These are phyloP conservation scores for Ophioninae sp. DNA, from an alignment of 2,888 invertebrate genomes.

Conservation along the genomic window DNA sequence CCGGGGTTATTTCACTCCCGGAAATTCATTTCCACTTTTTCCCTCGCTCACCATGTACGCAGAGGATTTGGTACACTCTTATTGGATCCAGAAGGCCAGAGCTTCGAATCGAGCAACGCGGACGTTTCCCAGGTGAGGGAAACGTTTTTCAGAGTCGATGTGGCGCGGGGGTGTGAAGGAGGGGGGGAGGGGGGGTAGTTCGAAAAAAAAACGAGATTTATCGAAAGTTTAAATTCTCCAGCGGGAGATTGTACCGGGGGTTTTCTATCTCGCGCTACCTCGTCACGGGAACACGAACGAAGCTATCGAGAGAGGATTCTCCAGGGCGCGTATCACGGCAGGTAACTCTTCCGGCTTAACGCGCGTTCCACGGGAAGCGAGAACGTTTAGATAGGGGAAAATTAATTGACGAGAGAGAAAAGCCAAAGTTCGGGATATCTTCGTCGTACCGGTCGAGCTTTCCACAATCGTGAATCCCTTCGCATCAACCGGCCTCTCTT, in stretches of 20 bases:
- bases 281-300: slow-evolving; percentile 20
- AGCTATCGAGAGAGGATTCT: slow-evolving; percentile 33
- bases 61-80: slow-evolving; percentile 33
- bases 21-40: slow-evolving; percentile 64
- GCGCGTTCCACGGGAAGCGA: slow-evolving; percentile 24
- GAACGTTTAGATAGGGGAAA: slow-evolving; percentile 55
- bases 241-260: slow-evolving; percentile 19
- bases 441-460: slow-evolving; percentile 14
- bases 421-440: slow-evolving; percentile 16
- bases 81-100: slow-evolving; percentile 48
- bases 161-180: too few species aligned
- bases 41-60: slow-evolving; percentile 21
- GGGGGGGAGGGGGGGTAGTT: too few species aligned
- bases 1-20: slow-evolving; percentile 30
- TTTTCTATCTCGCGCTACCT: slow-evolving; percentile 20
- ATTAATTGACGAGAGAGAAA: slow-evolving; percentile 54
- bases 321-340: slow-evolving; percentile 27
- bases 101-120: slow-evolving; percentile 10
- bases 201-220: slow-evolving; percentile 35
- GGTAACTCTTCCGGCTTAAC: slow-evolving; percentile 32
- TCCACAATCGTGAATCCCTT: slow-evolving; percentile 1
- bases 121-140: not conserved
- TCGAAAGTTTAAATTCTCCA: slow-evolving; percentile 56
- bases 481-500: not conserved
- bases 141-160: not conserved